phyloP scores from a whole-genome alignment of 1,140 invertebrate genomes.

The Drosophila malerkotliana region DNA sequence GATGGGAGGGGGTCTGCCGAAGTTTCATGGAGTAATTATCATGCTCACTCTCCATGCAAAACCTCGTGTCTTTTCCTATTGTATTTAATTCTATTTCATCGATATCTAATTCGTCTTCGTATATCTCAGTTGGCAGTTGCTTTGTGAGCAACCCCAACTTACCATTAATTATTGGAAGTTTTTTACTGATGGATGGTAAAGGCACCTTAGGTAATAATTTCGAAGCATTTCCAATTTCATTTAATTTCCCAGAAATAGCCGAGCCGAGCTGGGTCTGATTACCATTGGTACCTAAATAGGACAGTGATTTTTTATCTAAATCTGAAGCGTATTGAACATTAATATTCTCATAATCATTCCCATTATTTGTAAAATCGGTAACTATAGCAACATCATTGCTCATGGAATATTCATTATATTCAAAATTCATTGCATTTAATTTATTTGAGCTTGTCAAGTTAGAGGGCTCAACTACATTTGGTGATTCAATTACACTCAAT shows the following conservation, averaged over 20 bases:
- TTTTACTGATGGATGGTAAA: conserved; percentile 74
- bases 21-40: conserved; percentile 75
- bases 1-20: conserved; percentile 80
- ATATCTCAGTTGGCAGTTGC: conserved; percentile 79
- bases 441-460: not conserved
- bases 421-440: conserved; percentile 24
- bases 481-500: not conserved
- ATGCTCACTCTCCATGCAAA: conserved; percentile 73
- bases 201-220: conserved; percentile 66
- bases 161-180: conserved; percentile 81
- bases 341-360: conserved; percentile 67
- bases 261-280: conserved; percentile 45
- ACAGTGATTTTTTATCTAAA: conserved; percentile 28
- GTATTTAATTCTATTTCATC: conserved; percentile 28
- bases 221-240: conserved; percentile 17
- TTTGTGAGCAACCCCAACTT: conserved; percentile 74
- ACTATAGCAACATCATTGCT: conserved; percentile 21
- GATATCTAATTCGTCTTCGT: conserved; percentile 65
- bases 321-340: conserved; percentile 39
- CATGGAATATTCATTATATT: conserved; percentile 28
- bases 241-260: conserved; percentile 4
- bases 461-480: conserved; percentile 10
- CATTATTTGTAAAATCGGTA: conserved; percentile 40
- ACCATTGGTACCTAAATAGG: conserved; percentile 51
- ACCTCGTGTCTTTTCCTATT: conserved; percentile 46